Base-by-base conservation (phyloP, 1,140 invertebrate genomes). In the Dendroctonus valens region DNA sequence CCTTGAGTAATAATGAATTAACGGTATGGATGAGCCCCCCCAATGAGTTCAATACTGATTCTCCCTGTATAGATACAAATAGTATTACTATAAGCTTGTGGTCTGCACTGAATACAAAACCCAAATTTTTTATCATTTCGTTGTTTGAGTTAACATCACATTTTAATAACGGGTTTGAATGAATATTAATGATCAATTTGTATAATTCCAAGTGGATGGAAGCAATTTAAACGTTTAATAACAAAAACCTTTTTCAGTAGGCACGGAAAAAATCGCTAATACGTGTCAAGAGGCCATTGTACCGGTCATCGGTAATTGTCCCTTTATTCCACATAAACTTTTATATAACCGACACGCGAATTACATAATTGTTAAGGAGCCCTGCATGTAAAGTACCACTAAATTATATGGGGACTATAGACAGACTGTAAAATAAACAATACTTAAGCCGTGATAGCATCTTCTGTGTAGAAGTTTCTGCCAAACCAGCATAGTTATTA, bases 351-450 rank as follows among this genome's bases (percentile, higher is more conserved):
- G 49, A 52, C 59, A 61, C 59, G 59, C 59, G 59, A 61, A 61
- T 61, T 61, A 61, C 38, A 44, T 61, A 61, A 61, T 61, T 61
- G 59, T 61, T 61, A 61, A 61, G 59, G 49, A 61, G 44, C 1
- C 48, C 48, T 61, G 59, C 59, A 61, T 61, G 59, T 51, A 41
- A 61, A 61, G 41, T 50, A 14, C 48, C 59, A 61, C 48, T 61
- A 61, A 61, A 61, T 61, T 61, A 61, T 38, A 61, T 52, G 59
- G n/a, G 48, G 37, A 51, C 59, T 52, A 61, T 61, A 61, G 59
- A 61, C 41, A 61, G 37, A 61, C 59, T 52, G 49, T 61, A 61
- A 61, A 61, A 61, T 61, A 61, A 61, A 61, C 59, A 61, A 61
- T 61, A 61, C 41, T 61, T 61, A 61, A 49, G 11, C 37, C n/a